These are phyloP conservation scores for Drosophila nigromelanica DNA, from an alignment of 1,140 invertebrate genomes.

Conservation along the genomic window DNA sequence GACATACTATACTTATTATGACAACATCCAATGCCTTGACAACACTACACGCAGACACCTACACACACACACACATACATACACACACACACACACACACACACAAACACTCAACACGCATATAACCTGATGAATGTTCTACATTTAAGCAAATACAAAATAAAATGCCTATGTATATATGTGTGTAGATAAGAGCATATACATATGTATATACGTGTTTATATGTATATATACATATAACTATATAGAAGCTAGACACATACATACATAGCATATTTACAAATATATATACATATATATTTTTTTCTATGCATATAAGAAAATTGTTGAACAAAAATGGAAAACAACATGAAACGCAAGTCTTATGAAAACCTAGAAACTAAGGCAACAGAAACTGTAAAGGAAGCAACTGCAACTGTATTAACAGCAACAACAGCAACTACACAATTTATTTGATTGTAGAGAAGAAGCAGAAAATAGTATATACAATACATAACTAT, in stretches of 20 bases:
- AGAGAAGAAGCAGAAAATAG: conserved; percentile 8
- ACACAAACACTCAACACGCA: conserved; percentile 27
- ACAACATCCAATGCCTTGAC: conserved; percentile 30
- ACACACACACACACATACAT: conserved; percentile 16
- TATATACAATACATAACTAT: conserved; percentile 37
- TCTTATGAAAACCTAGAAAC: conserved; percentile 78
- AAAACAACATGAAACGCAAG: conserved; percentile 74
- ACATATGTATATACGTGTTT: conserved; percentile 18
- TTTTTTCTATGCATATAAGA: conserved; percentile 73
- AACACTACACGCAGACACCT: not conserved
- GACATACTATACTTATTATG: conserved; percentile 8
- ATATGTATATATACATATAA: conserved; percentile 30
- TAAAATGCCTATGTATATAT: conserved; percentile 21
- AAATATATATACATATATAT: conserved; percentile 57
- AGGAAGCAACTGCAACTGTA: conserved; percentile 41
- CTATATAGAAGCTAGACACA: conserved; percentile 1
- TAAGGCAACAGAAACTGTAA: conserved; percentile 76
- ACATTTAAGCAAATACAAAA: conserved; percentile 13
- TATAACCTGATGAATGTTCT: conserved; percentile 32
- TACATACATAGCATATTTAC: conserved; percentile 19
- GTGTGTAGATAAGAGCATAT: conserved; percentile 25
- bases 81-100: conserved; percentile 23
- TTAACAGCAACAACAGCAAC: conserved; percentile 8
- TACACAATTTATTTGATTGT: conserved; percentile 10
- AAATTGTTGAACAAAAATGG: conserved; percentile 71